phyloP scores from a whole-genome alignment of 1,140 invertebrate species.

The Myzus persicae region DNA sequence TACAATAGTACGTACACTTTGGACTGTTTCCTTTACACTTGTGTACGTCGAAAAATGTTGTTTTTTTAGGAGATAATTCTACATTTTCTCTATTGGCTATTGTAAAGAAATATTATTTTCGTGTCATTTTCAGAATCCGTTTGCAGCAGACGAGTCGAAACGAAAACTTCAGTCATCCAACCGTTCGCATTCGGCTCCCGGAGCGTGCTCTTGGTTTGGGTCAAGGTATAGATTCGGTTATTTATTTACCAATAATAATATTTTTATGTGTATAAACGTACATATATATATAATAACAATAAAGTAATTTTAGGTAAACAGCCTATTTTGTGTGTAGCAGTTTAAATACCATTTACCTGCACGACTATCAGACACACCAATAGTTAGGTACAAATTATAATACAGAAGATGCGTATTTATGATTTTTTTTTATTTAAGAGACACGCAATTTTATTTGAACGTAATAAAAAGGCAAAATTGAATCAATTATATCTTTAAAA shows the following conservation, averaged over 20 bases:
- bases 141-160: slow-evolving; percentile 61
- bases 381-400: neutral
- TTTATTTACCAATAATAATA: neutral
- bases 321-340: neutral
- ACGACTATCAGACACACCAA: neutral
- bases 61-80: too few species aligned
- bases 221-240: slow-evolving; percentile 27
- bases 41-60: too few species aligned
- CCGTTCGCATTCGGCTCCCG: slow-evolving; percentile 66
- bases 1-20: too few species aligned
- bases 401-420: too few species aligned
- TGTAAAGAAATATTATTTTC: slow-evolving; percentile 60
- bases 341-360: neutral
- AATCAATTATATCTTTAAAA: neutral
- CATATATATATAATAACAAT: too few species aligned
- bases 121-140: slow-evolving; percentile 61
- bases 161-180: slow-evolving; percentile 64
- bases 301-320: neutral
- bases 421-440: neutral
- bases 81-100: too few species aligned
- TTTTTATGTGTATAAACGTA: too few species aligned
- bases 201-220: slow-evolving; percentile 64
- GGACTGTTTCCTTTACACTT: too few species aligned
- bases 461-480: neutral
- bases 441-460: neutral